Evolutionary conservation across 2,797 vertebrate species (phyloP), one percentile per base, ranked within the genome.

Genomic region (Eutrigla gurnardus): DNA sequence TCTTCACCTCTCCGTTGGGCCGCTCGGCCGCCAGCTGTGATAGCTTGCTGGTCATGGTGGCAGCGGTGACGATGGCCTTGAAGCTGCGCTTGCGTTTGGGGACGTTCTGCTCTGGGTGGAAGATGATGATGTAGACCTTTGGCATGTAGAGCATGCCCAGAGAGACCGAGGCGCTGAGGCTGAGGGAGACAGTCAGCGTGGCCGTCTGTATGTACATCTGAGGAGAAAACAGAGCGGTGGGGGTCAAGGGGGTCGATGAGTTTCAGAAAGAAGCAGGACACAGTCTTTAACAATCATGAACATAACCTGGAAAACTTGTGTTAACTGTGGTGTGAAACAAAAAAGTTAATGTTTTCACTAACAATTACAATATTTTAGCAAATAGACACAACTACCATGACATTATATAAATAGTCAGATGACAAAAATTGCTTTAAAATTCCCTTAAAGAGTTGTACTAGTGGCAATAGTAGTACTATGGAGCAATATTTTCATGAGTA

Each of bases 181-280:
- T 99, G 92, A 99, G 96, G 85, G 97, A 99, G 74, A 98, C 93
- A 11, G 97, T 99, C 85, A 99, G 95, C 49, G 97, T 98, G 87
- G 97, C 97, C n/a, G 97, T 99, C 95, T 99, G 98, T 95, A 98
- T 98, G 95, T 98, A 98, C 97, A 98, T 98, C 98, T 99, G 93
- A 61, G 59, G 89, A 72, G 39, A 1, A 42, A 17, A 39, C 33
- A 47, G 40, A 49, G 25, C 32, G 39, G n/a, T 36, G 8, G 39
- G 11, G 14, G 36, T 53, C 32, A 61, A 58, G 14, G 7, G 25
- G 2, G 10, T 7, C 6, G 3, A 25, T 8, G 6, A 59, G 7
- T 32, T 4, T 45, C 35, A 46, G 14, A 59, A 5, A 12, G 36
- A 14, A 50, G 63, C 9, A 15, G 40, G 35, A 17, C 6, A 6